Evolutionary conservation across 2,888 invertebrate genomes (phyloP), one percentile per base, ranked within the genome.

Genomic region (Lysandra coridon): DNA sequence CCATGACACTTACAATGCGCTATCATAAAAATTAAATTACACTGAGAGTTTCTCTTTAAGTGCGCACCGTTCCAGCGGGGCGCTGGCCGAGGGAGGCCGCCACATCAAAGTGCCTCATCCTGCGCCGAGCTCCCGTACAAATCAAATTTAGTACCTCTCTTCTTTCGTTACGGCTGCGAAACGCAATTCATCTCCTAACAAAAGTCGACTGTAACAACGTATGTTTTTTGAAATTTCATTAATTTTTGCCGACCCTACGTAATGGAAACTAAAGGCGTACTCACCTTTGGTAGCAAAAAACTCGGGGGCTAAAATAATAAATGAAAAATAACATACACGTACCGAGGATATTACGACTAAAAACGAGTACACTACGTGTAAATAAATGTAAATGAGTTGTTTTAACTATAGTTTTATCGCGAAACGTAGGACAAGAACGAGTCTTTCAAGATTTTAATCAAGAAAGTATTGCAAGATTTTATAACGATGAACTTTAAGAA

Each of bases 1-100:
- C 87, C 84, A 87, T 88, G 89, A 89, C 89, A 90, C 90, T 92
- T 89, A 92, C 92, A 93, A 91, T 93, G 91, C 90, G 90, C 90
- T 92, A 93, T 93, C 92, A 94, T 92, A 93, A 93, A 94, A 94
- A 94, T 94, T 92, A 92, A 93, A 93, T 94, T 92, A 94, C 90
- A 87, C 89, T 90, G 89, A 91, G 90, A 93, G 91, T 91, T 92
- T 90, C 90, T 88, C 86, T 89, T 89, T 91, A 92, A 94, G 93
- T 93, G 93, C 90, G 88, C 91, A 88, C 91, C 91, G 90, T 91
- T 92, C 91, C 86, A 90, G 87, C 84, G 86, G 86, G 84, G 86
- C 82, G 85, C 83, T 85, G 84, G 85, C 84, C 85, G 86, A 84
- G 85, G 83, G 83, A 86, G 85, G 87, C 85, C 83, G 89, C 93